phyloP scores from a whole-genome alignment of 2,113 vertebrate species.

The Muntiacus muntjak region DNA sequence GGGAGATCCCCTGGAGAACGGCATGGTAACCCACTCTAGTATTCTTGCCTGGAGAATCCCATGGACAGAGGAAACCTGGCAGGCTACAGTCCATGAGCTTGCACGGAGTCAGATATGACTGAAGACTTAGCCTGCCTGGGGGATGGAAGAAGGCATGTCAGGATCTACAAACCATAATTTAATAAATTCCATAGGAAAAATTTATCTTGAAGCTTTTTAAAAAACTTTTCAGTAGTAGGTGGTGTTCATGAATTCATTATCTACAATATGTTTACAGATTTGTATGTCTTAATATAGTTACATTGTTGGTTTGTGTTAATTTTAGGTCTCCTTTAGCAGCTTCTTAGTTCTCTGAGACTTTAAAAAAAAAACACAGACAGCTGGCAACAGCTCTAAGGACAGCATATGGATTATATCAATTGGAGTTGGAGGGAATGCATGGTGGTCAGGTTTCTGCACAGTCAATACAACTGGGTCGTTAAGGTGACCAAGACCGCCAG shows the following conservation, averaged over 20 bases:
- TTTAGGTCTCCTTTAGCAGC: constrained; percentile 11
- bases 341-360: constrained; percentile 28
- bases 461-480: constrained; percentile 47
- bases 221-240: constrained; percentile 32
- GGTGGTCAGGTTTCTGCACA: not conserved
- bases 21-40: not conserved
- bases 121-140: not conserved
- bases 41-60: not conserved
- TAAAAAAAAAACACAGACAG: not conserved
- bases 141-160: not conserved
- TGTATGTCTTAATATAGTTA: constrained; percentile 48
- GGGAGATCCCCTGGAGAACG: not conserved
- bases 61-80: not conserved
- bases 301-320: constrained; percentile 31
- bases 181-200: constrained; percentile 32
- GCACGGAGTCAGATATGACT: not conserved
- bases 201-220: constrained; percentile 8
- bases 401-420: not conserved
- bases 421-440: not conserved
- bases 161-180: constrained; percentile 16
- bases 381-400: constrained; percentile 10
- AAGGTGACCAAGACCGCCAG: constrained; percentile 44
- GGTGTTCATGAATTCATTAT: constrained; percentile 53
- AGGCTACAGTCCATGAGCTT: not conserved
- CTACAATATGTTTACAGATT: constrained; percentile 54